Evolutionary conservation across 2,113 vertebrate genomes (phyloP).

Genomic region (Meleagris gallopavo): DNA sequence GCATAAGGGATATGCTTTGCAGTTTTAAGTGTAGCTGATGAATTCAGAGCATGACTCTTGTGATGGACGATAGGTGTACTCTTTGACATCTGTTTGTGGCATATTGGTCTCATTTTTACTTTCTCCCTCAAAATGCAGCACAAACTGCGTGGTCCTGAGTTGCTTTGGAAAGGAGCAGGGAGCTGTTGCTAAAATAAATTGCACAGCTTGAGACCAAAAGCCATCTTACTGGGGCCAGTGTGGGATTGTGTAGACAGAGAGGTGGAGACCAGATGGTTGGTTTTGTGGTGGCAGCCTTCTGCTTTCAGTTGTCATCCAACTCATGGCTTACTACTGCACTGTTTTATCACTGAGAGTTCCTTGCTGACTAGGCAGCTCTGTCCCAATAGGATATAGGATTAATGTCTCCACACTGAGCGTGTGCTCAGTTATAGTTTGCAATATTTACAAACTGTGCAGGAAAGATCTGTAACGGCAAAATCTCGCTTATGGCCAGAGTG

Average conservation of each 20-base stretch:
- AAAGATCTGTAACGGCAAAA: neutral
- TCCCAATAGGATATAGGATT: neutral
- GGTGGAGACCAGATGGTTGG: neutral
- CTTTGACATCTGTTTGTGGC: neutral
- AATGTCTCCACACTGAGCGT: neutral
- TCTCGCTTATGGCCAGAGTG: neutral
- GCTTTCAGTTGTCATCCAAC: neutral
- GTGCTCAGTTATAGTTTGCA: neutral
- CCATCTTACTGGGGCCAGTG: accelerated
- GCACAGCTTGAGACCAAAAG: neutral
- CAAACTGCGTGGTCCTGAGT: neutral
- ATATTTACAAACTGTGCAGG: neutral
- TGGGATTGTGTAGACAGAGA: neutral
- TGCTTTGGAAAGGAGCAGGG: neutral
- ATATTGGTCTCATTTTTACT: neutral
- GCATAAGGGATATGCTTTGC: neutral
- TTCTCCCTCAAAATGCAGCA: neutral
- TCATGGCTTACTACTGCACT: neutral
- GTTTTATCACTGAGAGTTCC: neutral
- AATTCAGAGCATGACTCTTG: neutral
- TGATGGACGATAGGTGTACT: neutral
- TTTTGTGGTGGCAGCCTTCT: neutral
- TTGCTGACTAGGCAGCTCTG: neutral
- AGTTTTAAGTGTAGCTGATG: neutral
- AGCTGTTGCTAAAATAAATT: neutral